phyloP scores from a whole-genome alignment of 2,113 vertebrate species.

The Podarcis muralis region DNA sequence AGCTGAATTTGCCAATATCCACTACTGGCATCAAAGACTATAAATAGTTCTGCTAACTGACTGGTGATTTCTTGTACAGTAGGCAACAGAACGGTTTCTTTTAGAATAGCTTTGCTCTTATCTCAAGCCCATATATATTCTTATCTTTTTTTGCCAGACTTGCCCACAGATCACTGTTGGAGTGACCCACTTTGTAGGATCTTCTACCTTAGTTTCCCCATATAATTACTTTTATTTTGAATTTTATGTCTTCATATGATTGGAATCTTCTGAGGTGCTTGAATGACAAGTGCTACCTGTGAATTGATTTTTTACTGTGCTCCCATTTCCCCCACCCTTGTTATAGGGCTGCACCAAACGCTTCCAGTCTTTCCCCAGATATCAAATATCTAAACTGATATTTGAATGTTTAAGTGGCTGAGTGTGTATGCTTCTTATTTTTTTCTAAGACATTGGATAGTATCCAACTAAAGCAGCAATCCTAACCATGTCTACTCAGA shows the following conservation, averaged over 20 bases:
- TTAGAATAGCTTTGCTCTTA: not conserved
- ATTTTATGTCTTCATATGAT: not conserved
- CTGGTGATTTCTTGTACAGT: not conserved
- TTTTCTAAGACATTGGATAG: not conserved
- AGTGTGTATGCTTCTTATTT: not conserved
- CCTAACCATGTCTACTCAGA: too few relatives aligned
- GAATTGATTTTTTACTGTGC: not conserved
- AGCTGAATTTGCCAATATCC: not conserved
- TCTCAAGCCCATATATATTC: not conserved
- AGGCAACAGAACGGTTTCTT: not conserved
- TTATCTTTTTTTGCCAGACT: not conserved
- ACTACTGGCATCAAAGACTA: not conserved
- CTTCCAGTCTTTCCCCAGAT: not conserved
- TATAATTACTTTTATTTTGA: not conserved
- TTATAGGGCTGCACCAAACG: not conserved
- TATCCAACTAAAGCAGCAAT: not conserved
- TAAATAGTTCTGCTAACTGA: not conserved
- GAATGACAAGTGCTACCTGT: not conserved
- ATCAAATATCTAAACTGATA: not conserved
- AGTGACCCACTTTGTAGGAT: not conserved
- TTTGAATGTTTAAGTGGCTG: not conserved
- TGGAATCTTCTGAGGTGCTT: not conserved
- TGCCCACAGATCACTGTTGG: not conserved
- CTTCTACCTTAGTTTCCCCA: not conserved
- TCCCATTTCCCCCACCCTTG: too few relatives aligned